Percentiles rank a stretch among this genome's conserved stretches.
phyloP scores from a whole-genome alignment of 2,113 vertebrate genomes.

The Sphyrna mokarran region DNA sequence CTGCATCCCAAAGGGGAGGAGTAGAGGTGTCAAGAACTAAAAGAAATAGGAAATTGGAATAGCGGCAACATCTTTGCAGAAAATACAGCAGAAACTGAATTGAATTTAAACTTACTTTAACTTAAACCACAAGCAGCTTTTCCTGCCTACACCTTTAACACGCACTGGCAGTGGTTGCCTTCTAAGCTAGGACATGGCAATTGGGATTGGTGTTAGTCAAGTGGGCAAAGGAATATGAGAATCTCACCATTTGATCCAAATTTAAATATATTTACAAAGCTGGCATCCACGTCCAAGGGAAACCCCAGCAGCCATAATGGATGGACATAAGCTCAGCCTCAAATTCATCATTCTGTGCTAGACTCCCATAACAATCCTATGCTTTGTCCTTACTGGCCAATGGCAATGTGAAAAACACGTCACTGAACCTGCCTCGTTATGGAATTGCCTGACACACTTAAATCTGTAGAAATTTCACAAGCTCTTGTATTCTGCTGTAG shows the following conservation, averaged over 20 bases:
- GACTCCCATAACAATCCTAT: background rate
- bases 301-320: background rate
- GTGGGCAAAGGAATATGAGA: background rate
- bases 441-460: background rate
- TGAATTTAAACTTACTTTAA: background rate
- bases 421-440: background rate
- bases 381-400: background rate
- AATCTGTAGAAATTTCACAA: background rate
- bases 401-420: background rate
- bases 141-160: too few species aligned
- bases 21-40: background rate
- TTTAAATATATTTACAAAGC: background rate
- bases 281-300: background rate
- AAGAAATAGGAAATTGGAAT: background rate
- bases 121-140: background rate
- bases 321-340: background rate
- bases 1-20: background rate
- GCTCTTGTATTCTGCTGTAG: background rate
- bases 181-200: background rate
- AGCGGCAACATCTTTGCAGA: background rate
- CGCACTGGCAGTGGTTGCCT: background rate
- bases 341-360: background rate
- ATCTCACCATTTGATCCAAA: background rate
- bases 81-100: background rate
- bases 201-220: too few species aligned